Evolutionary conservation across 2,797 vertebrate genomes (phyloP).

Genomic region (Gadopsis bispinosus): DNA sequence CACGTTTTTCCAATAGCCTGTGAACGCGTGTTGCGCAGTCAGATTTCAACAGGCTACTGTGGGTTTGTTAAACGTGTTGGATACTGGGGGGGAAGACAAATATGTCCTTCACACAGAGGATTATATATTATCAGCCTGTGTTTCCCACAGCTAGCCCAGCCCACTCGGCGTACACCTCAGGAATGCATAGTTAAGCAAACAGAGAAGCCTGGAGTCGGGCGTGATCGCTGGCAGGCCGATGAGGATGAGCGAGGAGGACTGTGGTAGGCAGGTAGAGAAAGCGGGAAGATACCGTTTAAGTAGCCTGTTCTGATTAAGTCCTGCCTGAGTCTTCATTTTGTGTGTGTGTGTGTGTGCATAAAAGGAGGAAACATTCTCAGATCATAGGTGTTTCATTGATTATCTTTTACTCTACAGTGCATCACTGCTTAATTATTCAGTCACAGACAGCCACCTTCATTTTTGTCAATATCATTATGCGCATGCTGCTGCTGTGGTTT

Average conservation of each 20-base stretch:
- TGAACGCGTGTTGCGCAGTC: constrained; percentile 52
- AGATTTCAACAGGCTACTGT: constrained; percentile 56
- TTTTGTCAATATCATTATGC: constrained; percentile 35
- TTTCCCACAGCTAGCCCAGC: constrained; percentile 81
- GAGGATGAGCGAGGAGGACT: constrained; percentile 47
- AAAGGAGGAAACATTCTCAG: constrained; percentile 39
- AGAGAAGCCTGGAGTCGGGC: constrained; percentile 54
- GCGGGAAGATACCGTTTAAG: constrained; percentile 36
- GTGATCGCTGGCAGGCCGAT: constrained; percentile 16
- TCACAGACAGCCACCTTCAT: constrained; percentile 16
- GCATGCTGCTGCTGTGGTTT: constrained; percentile 23
- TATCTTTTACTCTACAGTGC: constrained; percentile 39
- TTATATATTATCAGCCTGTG: constrained; percentile 86
- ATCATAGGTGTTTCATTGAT: constrained; percentile 62
- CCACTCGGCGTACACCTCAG: constrained; percentile 71
- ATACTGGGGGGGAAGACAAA: constrained; percentile 78
- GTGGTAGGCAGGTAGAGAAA: background rate
- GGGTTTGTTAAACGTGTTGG: constrained; percentile 71
- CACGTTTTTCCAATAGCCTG: constrained; percentile 24
- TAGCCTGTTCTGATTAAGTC: constrained; percentile 49
- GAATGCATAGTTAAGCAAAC: constrained; percentile 73
- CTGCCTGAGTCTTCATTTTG: constrained; percentile 29
- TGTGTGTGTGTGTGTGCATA: constrained; percentile 19
- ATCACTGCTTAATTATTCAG: constrained; percentile 45
- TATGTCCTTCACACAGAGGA: constrained; percentile 90